Evolutionary conservation across 2,797 vertebrate genomes (phyloP), one percentile per base, ranked within the genome.

Genomic region (Ptychobarbus kaznakovi): DNA sequence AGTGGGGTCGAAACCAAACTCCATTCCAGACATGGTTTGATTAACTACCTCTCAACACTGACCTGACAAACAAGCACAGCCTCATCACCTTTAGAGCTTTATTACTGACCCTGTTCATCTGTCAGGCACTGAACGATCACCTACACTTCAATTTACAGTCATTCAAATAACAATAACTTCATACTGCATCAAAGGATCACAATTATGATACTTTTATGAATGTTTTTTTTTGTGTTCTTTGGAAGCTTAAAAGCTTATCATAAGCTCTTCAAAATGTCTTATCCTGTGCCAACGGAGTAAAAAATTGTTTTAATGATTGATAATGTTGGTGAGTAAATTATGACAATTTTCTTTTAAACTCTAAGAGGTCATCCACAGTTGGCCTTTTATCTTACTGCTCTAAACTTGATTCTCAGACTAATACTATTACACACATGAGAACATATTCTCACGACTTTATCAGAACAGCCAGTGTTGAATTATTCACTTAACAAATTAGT

Each of bases 1-100:
- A 75, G 13, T 20, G 18, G 61, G 77, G 65, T 72, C 79, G 49
- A 92, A 83, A 80, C 76, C 82, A 80, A 87, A 88, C 73, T 80
- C 16, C 83, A 84, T 80, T 74, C 77, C 53, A 53, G 40, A 69
- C 63, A 61, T 82, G 16, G 38, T 75, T 66, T 44, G 69, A 78
- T 89, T 76, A 51, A 69, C 20, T 51, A 80, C 66, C 5, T 73
- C 83, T 69, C 68, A 86, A 82, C 80, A 85, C 51, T 63, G 51
- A 58, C 40, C 83, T 74, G 81, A 83, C 80, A 85, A 81, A 89
- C 51, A 84, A 83, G 70, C 73, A 80, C 28, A 66, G 72, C 35
- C 86, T 80, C 61, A 76, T 80, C 81, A 82, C 40, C 81, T 69
- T 90, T 35, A 74, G 44, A 11, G 53, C 87, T 84, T 56, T 74